A percentile compares a stretch with the other conserved stretches of the same genome.
These are phyloP conservation scores for Psilanteris sp. DNA, from an alignment of 1,140 invertebrate genomes.

Conservation along the genomic window DNA sequence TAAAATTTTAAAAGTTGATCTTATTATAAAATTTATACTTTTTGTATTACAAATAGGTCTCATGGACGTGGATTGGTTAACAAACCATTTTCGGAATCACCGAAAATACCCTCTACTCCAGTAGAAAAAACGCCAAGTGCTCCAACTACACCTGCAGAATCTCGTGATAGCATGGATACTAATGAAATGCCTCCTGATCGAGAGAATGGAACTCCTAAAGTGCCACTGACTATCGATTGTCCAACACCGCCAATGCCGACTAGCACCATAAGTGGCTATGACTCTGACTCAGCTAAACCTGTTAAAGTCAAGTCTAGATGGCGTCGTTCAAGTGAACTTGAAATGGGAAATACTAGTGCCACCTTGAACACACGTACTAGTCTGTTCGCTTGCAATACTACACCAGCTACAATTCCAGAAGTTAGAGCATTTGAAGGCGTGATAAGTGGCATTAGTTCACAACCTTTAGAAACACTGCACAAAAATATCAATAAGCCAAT, in stretches of 20 bases:
- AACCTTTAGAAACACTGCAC: not conserved
- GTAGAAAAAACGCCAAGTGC: constrained; percentile 67
- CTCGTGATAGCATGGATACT: constrained; percentile 62
- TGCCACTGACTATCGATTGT: constrained; percentile 59
- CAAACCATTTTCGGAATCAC: constrained; percentile 71
- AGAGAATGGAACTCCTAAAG: constrained; percentile 69
- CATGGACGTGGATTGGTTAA: constrained; percentile 74
- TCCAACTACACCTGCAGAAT: constrained; percentile 54
- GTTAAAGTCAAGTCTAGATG: constrained; percentile 93
- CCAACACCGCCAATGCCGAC: constrained; percentile 55
- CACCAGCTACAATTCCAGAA: constrained; percentile 24
- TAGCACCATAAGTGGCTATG: constrained; percentile 69
- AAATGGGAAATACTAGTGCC: constrained; percentile 82
- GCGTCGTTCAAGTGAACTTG: constrained; percentile 90
- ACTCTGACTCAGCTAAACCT: constrained; percentile 83
- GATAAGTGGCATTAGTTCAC: not conserved
- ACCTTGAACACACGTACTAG: constrained; percentile 4
- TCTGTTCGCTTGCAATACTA: constrained; percentile 15
- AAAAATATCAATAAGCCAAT: constrained; percentile 12
- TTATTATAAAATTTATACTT: no score
- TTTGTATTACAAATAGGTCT: no score
- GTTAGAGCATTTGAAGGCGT: constrained; percentile 14
- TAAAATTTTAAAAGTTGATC: no score
- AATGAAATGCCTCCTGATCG: constrained; percentile 68
- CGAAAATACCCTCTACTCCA: constrained; percentile 64